Evolutionary conservation across 2,797 vertebrate genomes (phyloP), one percentile per base, ranked within the genome.

Genomic region (Sitta carolinensis): DNA sequence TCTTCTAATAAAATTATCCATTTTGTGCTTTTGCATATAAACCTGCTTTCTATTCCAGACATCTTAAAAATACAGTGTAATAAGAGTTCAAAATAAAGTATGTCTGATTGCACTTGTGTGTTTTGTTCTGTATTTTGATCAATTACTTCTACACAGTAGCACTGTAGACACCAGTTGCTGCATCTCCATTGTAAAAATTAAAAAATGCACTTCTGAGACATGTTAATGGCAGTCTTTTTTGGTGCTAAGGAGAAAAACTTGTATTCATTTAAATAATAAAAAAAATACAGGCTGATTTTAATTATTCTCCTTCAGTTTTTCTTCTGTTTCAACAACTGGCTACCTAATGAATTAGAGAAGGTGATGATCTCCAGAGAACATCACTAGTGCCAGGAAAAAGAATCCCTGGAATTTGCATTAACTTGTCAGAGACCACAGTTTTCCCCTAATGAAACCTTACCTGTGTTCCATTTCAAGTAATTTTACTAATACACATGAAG

Each of bases 41-140:
- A 73, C 68, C 38, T 75, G 64, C 89, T 96, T 97, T 88, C 50
- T 32, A 47, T 81, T 77, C 25, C 84, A 80, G 64, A 57, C 29
- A 77, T 73, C 85, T 96, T 92, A 61, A 93, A 95, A 87, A 89
- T 59, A 92, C 47, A 94, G 11, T 95, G 55, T 93, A 97, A 96
- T 73, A 77, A 66, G 87, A 90, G 84, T 83, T 94, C 84, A 51
- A 97, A 98, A 97, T 98, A 98, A 98, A 98, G 74, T 19, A 5
- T 50, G 36, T 89, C 73, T 94, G 62, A 91, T 90, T 89, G 47
- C 51, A 48, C 76, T 89, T 74, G 51, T 51, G 27, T 50, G 30
- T 85, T 79, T 50, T 90, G 29, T 75, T 93, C 84, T 84, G n/a
- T 76, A 16, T 81, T 88, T 88, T 43, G 47, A 66, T 67, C 48